Base-by-base conservation (phyloP, 23 tunicate species). In the Clavelina lepadiformis region DNA sequence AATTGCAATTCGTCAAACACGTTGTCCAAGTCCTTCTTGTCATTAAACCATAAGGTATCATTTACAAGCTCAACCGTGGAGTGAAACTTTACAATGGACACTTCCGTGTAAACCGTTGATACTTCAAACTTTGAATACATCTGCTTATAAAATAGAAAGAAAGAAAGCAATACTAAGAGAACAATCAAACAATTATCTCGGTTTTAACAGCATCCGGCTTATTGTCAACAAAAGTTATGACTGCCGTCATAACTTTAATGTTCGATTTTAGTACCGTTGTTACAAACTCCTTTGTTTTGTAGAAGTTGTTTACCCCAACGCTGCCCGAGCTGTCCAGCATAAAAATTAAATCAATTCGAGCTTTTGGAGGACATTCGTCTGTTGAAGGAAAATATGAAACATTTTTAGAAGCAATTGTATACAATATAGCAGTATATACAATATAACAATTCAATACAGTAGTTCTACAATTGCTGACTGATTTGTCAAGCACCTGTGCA, bases 361-460 rank as follows among this genome's bases (percentile, higher is more conserved):
- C 85, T 0, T 67, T 71, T 33, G 85, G 85, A 18, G 85, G 77
- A 49, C 85, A 79, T 8, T 68, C 46, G 47, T 79, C 85, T 79
- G 69, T 33, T 44, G 38, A 6, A 30, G 20, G 0, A 61, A 15
- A 36, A 35, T 64, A 11, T 0, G 5, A 64, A 35, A 24, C 3
- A 36, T 11, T 8, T 60, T 11, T 8, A 25, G 11, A 8, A 60
- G 27, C 27, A n/a, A n/a, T n/a, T n/a, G n/a, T n/a, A n/a, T n/a
- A n/a, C n/a, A n/a, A n/a, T n/a, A n/a, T n/a, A n/a, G n/a, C n/a
- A n/a, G n/a, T n/a, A n/a, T n/a, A n/a, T n/a, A n/a, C n/a, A n/a
- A n/a, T n/a, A n/a, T n/a, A n/a, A n/a, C n/a, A n/a, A n/a, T n/a
- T n/a, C n/a, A n/a, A n/a, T n/a, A n/a, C n/a, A n/a, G n/a, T n/a